Percentiles rank a stretch among this genome's conserved stretches.
Evolutionary conservation across 1,140 invertebrate genomes (phyloP).

Genomic region (Drosophila truncata): DNA sequence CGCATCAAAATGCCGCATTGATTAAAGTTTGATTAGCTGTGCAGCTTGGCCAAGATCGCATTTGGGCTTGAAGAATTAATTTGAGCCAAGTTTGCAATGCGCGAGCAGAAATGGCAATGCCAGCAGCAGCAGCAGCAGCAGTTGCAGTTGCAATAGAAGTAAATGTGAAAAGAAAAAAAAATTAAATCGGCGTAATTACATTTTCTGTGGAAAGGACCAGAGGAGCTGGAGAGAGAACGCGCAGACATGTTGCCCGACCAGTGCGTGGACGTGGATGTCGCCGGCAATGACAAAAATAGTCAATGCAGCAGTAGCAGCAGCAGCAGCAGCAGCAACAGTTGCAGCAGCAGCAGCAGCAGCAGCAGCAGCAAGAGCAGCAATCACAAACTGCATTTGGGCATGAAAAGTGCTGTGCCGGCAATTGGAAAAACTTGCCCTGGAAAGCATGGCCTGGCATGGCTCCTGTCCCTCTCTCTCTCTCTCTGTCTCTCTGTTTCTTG

Average conservation of each 20-base stretch:
- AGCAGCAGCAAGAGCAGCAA: slow-evolving; percentile 11
- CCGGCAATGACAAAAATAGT: slow-evolving; percentile 60
- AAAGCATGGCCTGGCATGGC: slow-evolving; percentile 35
- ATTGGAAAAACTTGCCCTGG: slow-evolving; percentile 75
- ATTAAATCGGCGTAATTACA: slow-evolving; percentile 72
- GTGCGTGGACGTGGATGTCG: slow-evolving; percentile 57
- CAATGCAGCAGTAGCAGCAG: slow-evolving; percentile 41
- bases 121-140: slow-evolving; percentile 8
- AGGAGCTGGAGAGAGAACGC: slow-evolving; percentile 60
- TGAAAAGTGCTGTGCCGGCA: slow-evolving; percentile 74
- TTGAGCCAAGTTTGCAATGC: slow-evolving; percentile 65
- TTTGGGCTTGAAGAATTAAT: slow-evolving; percentile 77
- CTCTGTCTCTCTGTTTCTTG: slow-evolving; percentile 28
- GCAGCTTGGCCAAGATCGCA: slow-evolving; percentile 49
- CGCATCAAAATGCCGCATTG: slow-evolving; percentile 75
- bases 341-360: slow-evolving; percentile 13
- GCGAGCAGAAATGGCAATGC: slow-evolving; percentile 58
- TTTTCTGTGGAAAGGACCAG: slow-evolving; percentile 65
- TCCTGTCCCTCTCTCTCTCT: slow-evolving; percentile 1
- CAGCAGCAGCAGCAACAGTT: slow-evolving; percentile 15
- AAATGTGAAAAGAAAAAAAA: slow-evolving; percentile 46
- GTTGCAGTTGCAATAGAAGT: slow-evolving; percentile 50
- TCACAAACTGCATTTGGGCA: slow-evolving; percentile 71
- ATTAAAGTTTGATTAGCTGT: slow-evolving; percentile 76
- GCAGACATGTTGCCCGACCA: slow-evolving; percentile 68